Base-by-base conservation (phyloP, 2,797 vertebrate genomes). In the Fistularia commersonii region DNA sequence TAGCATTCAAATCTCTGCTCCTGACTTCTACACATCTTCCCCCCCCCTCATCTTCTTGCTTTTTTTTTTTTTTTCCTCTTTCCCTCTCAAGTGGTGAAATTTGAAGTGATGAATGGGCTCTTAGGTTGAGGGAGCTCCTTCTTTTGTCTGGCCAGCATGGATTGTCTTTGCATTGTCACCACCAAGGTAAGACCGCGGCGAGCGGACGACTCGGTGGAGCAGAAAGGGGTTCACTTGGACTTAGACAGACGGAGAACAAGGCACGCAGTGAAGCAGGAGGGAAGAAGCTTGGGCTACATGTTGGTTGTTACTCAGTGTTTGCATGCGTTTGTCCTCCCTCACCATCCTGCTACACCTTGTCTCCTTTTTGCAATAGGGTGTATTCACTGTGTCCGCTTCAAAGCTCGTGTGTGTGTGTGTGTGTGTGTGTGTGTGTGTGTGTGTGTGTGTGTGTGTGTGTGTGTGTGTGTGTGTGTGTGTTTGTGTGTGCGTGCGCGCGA, bases 141-240 rank as follows among this genome's bases (percentile, higher is more conserved):
- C 89, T 88, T 88, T 87, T 89, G 66, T 82, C 69, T 63, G 69
- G 54, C 83, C 89, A 88, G 84, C 78, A 97, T 98, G 95, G 95
- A 96, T 90, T 97, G 95, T 88, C 92, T 97, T 88, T 97, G 95
- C 90, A 95, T 98, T 92, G 93, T 98, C 87, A 98, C 95, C 77
- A 98, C 95, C 74, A 97, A 98, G 95, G 94, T 98, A 97, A 94
- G 93, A 43, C 39, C 55, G 32, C 51, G 37, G 23, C 1, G 35
- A 41, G 45, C 48, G 57, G 66, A 39, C 43, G 56, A 64, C 48
- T 51, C 54, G 58, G 44, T 38, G 38, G 72, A 70, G 65, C 74
- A 70, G 83, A 35, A 47, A 58, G 52, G 45, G 57, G 49, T 39
- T n/a, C 32, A 51, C 46, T 11, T 41, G 33, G 37, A n/a, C 11